These are phyloP conservation scores for Spilogale gracilis DNA, from an alignment of 2,113 vertebrate species.

Conservation along the genomic window DNA sequence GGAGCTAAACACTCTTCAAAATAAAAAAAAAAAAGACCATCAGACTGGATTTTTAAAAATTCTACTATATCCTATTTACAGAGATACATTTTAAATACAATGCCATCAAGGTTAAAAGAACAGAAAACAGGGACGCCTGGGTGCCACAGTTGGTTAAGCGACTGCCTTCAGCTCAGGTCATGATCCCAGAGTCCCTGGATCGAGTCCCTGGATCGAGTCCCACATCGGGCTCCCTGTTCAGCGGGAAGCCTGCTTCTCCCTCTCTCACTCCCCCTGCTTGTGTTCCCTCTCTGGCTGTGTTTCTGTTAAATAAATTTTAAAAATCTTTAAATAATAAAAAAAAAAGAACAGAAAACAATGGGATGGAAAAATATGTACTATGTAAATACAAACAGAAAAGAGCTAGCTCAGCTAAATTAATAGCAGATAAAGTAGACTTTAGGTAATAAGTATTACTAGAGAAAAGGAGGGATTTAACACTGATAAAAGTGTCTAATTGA, in stretches of 20 bases:
- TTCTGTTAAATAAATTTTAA: too few relatives aligned
- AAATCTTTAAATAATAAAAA: too few relatives aligned
- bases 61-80: background rate
- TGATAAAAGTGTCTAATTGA: background rate
- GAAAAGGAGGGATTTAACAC: background rate
- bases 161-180: too few relatives aligned
- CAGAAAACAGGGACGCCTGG: background rate
- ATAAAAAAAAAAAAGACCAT: background rate
- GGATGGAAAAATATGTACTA: background rate
- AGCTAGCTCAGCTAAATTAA: background rate
- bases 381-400: background rate
- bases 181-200: too few relatives aligned
- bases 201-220: too few relatives aligned
- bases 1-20: background rate
- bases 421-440: background rate
- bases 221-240: too few relatives aligned
- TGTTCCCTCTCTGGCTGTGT: too few relatives aligned
- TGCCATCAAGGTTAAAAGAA: background rate
- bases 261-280: too few relatives aligned
- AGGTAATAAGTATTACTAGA: background rate
- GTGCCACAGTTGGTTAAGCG: too few relatives aligned
- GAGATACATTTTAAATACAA: slow-evolving; percentile 9
- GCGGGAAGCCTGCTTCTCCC: too few relatives aligned
- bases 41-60: background rate
- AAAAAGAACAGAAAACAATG: background rate